Evolutionary conservation across 1,140 invertebrate genomes (phyloP), one percentile per base, ranked within the genome.

Genomic region (Trichoplusia ni): DNA sequence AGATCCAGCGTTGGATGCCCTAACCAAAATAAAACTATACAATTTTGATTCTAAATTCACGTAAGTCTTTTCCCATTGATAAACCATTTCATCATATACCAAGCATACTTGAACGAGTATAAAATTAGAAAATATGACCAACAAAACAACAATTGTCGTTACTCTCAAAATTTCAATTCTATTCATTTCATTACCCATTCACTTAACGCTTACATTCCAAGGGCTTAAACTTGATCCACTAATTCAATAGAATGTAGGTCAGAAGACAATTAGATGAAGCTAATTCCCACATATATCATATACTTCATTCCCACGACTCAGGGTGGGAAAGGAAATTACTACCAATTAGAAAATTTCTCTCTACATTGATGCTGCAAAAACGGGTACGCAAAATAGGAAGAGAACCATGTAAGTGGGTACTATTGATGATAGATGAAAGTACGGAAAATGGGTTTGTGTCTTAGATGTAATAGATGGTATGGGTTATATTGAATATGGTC

Each of bases 241-340:
- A 29, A 9, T 4, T 8, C 25, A 4, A 29, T 27, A 29, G 13
- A 18, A 47, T 47, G 44, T 31, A 47, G 44, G 44, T 8, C 44
- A 18, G 1, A 47, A 9, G 23, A 47, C 14, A 47, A 31, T 29
- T 29, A 29, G 23, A 2, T 9, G 21, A 9, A 21, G 8, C 11
- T 14, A 29, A 47, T 47, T 47, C 44, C 31, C 44, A 29, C 25
- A 47, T 42, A 8, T 13, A 47, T 47, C 23, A 47, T 47, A 47
- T 14, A 16, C 13, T 18, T 6, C 25, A 4, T 29, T 47, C 44
- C 14, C 44, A 47, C 44, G 44, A 18, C 44, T 29, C 25, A 27
- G 11, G 25, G 11, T 47, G 44, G 23, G 44, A 47, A 47, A 47
- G 29, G 44, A 44, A 44, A 47, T 47, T 47, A 47, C 25, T 47